Evolutionary conservation across 2,113 vertebrate species (phyloP).

Genomic region (Phalacrocorax aristotelis): DNA sequence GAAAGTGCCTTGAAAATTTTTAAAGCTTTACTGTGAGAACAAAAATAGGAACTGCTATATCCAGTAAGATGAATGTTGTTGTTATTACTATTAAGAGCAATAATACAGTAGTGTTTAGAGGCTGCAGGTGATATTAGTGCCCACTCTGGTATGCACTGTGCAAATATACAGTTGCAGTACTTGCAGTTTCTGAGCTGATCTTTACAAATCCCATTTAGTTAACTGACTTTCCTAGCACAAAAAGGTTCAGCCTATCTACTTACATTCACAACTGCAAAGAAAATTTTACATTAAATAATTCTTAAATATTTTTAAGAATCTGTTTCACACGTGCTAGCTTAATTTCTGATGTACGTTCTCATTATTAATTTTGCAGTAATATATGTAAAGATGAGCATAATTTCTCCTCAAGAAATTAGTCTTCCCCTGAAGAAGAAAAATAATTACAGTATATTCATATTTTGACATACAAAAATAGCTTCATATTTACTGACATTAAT

Average conservation of each 20-base stretch:
- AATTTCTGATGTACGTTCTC: neutral
- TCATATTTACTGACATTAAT: conserved; percentile 72
- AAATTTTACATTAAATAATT: conserved; percentile 12
- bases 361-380: conserved; percentile 41
- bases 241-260: neutral
- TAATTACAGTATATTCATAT: conserved; percentile 57
- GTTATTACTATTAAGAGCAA: conserved; percentile 60
- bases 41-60: conserved; percentile 39
- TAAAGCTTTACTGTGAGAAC: conserved; percentile 42
- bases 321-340: neutral
- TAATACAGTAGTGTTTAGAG: conserved; percentile 34
- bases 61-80: conserved; percentile 49
- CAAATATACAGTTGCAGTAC: conserved; percentile 45
- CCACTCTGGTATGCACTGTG: conserved; percentile 32
- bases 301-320: neutral
- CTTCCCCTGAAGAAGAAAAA: conserved; percentile 48
- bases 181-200: conserved; percentile 37
- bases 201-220: conserved; percentile 35
- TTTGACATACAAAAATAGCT: conserved; percentile 66
- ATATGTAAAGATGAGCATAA: conserved; percentile 55
- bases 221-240: neutral
- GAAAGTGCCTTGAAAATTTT: conserved; percentile 49
- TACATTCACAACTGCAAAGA: neutral
- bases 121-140: conserved; percentile 44
- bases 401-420: conserved; percentile 62